These are phyloP conservation scores for Lutjanus erythropterus DNA, from an alignment of 2,113 vertebrate genomes.

Conservation along the genomic window DNA sequence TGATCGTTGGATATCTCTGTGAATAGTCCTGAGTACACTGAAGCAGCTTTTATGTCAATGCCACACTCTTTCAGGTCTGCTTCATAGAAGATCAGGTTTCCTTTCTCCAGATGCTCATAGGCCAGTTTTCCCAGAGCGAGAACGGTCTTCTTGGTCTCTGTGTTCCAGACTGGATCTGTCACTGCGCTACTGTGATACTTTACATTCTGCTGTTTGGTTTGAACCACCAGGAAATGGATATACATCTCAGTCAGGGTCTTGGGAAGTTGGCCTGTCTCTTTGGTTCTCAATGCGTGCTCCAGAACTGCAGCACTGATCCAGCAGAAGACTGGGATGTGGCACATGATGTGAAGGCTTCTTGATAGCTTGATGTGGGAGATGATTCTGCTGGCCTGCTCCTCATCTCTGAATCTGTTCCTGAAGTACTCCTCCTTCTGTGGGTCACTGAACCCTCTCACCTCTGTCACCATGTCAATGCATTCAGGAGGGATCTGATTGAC, in stretches of 20 bases:
- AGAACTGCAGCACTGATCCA: slow-evolving; percentile 46
- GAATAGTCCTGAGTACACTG: slow-evolving; percentile 35
- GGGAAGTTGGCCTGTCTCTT: slow-evolving; percentile 10
- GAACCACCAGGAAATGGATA: slow-evolving; percentile 48
- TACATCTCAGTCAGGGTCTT: slow-evolving; percentile 53
- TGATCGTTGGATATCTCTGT: slow-evolving; percentile 27
- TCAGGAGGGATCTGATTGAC: slow-evolving; percentile 46
- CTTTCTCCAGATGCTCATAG: slow-evolving; percentile 55
- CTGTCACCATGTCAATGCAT: slow-evolving; percentile 42
- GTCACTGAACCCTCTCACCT: slow-evolving; percentile 48
- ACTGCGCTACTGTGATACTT: slow-evolving; percentile 22
- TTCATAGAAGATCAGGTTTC: slow-evolving; percentile 56
- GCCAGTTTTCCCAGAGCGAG: slow-evolving; percentile 52
- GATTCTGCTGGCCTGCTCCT: slow-evolving; percentile 14
- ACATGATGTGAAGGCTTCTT: slow-evolving; percentile 45
- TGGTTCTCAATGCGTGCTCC: background rate
- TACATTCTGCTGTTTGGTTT: slow-evolving; percentile 30
- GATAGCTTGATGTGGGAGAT: slow-evolving; percentile 29
- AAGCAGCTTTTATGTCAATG: slow-evolving; percentile 30
- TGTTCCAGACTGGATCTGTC: slow-evolving; percentile 27
- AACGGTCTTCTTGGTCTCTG: slow-evolving; percentile 15
- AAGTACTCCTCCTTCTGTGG: slow-evolving; percentile 44
- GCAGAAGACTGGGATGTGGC: slow-evolving; percentile 53
- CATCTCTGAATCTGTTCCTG: slow-evolving; percentile 26
- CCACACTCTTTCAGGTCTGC: slow-evolving; percentile 39